These are phyloP conservation scores for Psephotus haematonotus DNA, from an alignment of 2,113 vertebrate species.

Conservation along the genomic window DNA sequence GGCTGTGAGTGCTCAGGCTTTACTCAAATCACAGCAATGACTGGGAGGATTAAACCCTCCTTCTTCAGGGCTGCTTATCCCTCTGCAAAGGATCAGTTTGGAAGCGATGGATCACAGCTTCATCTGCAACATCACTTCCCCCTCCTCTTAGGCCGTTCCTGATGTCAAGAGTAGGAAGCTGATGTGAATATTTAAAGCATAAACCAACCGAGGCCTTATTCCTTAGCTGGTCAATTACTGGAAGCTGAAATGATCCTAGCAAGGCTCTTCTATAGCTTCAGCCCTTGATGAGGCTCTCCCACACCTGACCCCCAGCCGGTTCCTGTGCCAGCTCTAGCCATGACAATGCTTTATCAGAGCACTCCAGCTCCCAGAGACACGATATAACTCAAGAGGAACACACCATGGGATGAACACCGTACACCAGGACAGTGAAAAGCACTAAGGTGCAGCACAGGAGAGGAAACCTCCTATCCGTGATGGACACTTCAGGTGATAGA, in stretches of 20 bases:
- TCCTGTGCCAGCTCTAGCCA: not conserved
- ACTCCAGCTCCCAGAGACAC: not conserved
- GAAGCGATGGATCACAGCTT: not conserved
- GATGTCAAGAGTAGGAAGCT: not conserved
- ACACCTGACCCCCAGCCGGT: not conserved
- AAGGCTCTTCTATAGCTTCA: not conserved
- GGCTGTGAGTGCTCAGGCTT: rapidly evolving
- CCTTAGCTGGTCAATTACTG: not conserved
- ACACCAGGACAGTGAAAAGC: rapidly evolving
- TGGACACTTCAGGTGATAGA: not conserved
- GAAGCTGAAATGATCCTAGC: not conserved
- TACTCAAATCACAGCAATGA: not conserved
- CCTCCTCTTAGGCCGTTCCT: not conserved
- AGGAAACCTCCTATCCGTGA: not conserved
- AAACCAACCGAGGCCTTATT: not conserved
- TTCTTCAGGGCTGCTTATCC: not conserved
- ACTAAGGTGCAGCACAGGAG: not conserved
- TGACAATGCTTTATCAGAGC: rapidly evolving
- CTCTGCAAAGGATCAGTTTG: not conserved
- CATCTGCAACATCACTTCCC: rapidly evolving
- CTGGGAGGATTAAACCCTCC: not conserved
- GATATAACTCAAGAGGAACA: slow-evolving; percentile 35
- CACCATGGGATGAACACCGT: not conserved
- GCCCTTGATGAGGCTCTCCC: not conserved
- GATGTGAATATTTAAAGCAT: not conserved